Base-by-base conservation (phyloP, 2,113 vertebrate species). In the Montifringilla adamsi region DNA sequence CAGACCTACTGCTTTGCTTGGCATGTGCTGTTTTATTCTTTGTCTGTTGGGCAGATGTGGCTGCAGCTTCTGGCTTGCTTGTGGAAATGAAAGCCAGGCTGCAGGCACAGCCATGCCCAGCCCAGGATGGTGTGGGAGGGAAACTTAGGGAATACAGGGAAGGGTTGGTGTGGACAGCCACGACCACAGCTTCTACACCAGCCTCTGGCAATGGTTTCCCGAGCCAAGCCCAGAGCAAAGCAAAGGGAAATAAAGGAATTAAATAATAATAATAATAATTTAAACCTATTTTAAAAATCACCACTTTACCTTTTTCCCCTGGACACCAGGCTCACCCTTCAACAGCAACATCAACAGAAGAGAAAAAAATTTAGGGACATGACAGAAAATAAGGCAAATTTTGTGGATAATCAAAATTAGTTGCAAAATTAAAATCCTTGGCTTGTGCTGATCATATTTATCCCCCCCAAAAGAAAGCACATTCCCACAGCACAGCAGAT, bases 321-420 rank as follows among this genome's bases (percentile, higher is more conserved):
- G 97, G 79, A 93, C 30, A 12, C 97, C 97, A 0, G 97, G 97
- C 39, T 98, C 97, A 39, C 97, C 98, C 97, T 97, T 91, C 67
- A 58, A 67, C 63, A 86, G 41, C 74, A 75, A 58, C 10, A 37
- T 22, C 33, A 33, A 7, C 15, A 78, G 41, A 33, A 30, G 30
- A 75, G 58, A 91, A 89, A 62, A 9, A 33, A 55, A 20, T 75
- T 84, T 35, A 80, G 33, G 20, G 50, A 44, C 11, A 7, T 15
- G 62, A 35, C 26, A 76, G 28, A 82, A 72, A 88, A 52, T 27
- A 49, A 60, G 22, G 24, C 1, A 0, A 70, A 30, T 26, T 49
- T 23, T 23, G 41, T 6, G 3, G 20, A 35, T 22, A 50, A 13
- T 59, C 7, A 37, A 49, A 69, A 77, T 56, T 22, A n/a, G 58